Conservation (phyloP, 2,797 vertebrate species). For the Synaphobranchus kaupii region DNA sequence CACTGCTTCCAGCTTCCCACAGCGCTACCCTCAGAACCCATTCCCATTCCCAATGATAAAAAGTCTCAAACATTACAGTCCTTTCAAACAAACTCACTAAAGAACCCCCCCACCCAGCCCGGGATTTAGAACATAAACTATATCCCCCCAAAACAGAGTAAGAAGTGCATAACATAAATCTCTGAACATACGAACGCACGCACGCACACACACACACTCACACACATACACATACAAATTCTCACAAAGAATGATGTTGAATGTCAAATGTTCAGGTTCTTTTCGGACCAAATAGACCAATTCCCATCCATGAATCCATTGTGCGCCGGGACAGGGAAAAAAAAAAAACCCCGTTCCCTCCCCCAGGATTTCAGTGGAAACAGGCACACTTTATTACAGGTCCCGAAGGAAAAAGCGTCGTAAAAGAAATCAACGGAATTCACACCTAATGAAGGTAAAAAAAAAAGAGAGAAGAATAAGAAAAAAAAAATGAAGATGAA, state of each 20-base stretch:
- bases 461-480: neutral
- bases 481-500: neutral
- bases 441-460: slow-evolving; percentile 54
- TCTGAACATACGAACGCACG: neutral
- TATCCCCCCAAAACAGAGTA: neutral
- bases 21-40: neutral
- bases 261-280: slow-evolving; percentile 5
- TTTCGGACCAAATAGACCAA: neutral
- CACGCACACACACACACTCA: neutral
- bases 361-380: slow-evolving; percentile 19
- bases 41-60: neutral
- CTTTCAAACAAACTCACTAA: neutral
- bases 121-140: neutral
- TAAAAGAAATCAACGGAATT: slow-evolving; percentile 43
- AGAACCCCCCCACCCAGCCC: neutral
- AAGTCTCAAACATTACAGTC: neutral
- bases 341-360: neutral
- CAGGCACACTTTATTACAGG: neutral
- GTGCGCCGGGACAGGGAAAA: neutral
- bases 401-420: neutral
- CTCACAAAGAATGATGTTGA: neutral
- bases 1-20: neutral
- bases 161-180: neutral
- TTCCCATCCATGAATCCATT: neutral
- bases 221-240: neutral